Conservation (phyloP, 2,888 invertebrate genomes). For the Capitulum mitella region DNA sequence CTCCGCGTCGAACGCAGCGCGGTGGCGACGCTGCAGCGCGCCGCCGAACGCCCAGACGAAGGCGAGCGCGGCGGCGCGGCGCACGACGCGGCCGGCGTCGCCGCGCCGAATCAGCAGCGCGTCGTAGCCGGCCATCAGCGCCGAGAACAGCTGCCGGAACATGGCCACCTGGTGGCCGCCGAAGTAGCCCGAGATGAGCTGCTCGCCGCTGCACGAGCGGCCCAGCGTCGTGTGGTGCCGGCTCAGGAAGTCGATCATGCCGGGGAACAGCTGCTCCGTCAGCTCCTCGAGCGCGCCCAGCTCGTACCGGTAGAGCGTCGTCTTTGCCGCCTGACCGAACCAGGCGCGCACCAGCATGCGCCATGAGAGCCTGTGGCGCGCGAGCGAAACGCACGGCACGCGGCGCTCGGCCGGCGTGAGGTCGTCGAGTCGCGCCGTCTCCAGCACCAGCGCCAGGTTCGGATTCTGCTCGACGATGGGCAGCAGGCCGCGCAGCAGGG, state of each 20-base stretch:
- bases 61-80: background rate
- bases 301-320: background rate
- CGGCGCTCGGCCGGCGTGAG: background rate
- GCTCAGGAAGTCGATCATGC: background rate
- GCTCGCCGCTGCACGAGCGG: background rate
- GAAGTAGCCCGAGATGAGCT: background rate
- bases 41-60: slow-evolving; percentile 11
- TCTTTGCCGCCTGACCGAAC: background rate
- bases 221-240: background rate
- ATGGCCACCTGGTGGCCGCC: background rate
- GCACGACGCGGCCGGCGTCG: background rate
- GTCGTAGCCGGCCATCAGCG: background rate
- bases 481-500: background rate
- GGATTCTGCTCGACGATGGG: background rate
- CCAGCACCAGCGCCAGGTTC: background rate
- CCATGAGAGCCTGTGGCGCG: background rate
- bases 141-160: slow-evolving; percentile 11
- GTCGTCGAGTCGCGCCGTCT: background rate
- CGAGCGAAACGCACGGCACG: background rate
- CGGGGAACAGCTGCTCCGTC: background rate
- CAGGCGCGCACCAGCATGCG: background rate
- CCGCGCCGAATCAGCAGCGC: background rate
- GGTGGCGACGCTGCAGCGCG: background rate
- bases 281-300: background rate
- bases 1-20: background rate